Base-by-base conservation (phyloP, 1,140 invertebrate genomes). In the Drosophila sulfurigaster region DNA sequence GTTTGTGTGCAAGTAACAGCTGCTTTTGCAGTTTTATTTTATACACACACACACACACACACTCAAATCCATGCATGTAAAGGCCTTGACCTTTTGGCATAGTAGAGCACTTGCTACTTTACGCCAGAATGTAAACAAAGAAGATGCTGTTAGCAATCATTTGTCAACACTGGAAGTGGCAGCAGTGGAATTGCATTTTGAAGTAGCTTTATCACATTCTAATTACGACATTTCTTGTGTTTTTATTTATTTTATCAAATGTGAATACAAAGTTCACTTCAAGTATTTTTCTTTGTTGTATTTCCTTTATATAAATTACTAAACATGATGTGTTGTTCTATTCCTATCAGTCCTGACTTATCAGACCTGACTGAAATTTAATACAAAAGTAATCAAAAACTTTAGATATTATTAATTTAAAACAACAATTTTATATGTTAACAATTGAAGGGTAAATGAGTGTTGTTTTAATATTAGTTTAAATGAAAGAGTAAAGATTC, bases 51-150 rank as follows among this genome's bases (percentile, higher is more conserved):
- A 65, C 30, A 15, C 32, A 57, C 28, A 48, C 25, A 45, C 41
- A 25, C 20, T n/a, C 32, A 57, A 16, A 30, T 15, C 15, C 41
- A 60, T 20, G 13, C 25, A 48, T 41, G 25, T 13, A 41, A 54
- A 76, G 66, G 51, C 79, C 82, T 86, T 87, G 82, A 87, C 82
- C 82, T 86, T 86, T 82, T 64, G 58, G 32, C 16, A 15, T 66
- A 30, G 41, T 38, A 46, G 13, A 45, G 28, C 38, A 25, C 38
- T 49, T 25, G 35, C 32, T 41, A 20, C 38, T 54, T 28, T 11
- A 63, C 48, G 49, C 28, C 35, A 13, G 41, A 43, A 54, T 57
- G 43, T 72, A 63, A 63, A 70, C 49, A 70, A 70, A 52, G 16
- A 30, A 52, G 25, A 51, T 45, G 46, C 38, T 51, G 41, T 48